phyloP scores from a whole-genome alignment of 92 coral and sea anemone species.

The Porites divaricata region DNA sequence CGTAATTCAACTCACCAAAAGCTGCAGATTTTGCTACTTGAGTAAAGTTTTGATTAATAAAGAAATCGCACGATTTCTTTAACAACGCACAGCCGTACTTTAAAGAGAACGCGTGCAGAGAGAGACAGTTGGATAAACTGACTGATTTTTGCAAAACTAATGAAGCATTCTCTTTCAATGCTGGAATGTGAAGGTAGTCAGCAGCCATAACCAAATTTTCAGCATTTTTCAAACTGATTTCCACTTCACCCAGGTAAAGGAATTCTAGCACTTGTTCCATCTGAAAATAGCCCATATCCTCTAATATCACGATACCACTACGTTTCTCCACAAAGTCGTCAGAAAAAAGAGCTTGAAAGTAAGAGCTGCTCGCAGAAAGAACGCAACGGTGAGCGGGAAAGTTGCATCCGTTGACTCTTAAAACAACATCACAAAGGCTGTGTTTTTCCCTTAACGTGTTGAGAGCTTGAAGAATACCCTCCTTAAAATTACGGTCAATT shows the following conservation, averaged over 20 bases:
- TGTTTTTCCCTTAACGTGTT: slow-evolving; percentile 12
- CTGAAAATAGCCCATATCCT: slow-evolving; percentile 34
- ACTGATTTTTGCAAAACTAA: slow-evolving; percentile 51
- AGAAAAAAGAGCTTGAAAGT: slow-evolving; percentile 72
- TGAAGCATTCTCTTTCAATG: slow-evolving; percentile 59
- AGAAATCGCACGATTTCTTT: slow-evolving; percentile 39
- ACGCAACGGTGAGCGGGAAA: slow-evolving; percentile 75
- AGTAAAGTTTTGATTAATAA: slow-evolving; percentile 61
- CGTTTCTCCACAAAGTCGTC: slow-evolving; percentile 58
- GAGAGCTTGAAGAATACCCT: slow-evolving; percentile 16
- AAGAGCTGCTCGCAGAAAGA: slow-evolving; percentile 71
- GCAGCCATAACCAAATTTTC: slow-evolving; percentile 66
- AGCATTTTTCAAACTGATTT: slow-evolving; percentile 57
- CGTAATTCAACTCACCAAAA: slow-evolving; percentile 53
- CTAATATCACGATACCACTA: slow-evolving; percentile 44
- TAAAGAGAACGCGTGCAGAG: slow-evolving; percentile 55
- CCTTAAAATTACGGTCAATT: slow-evolving; percentile 7
- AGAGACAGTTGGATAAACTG: slow-evolving; percentile 61
- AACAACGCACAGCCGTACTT: slow-evolving; percentile 59
- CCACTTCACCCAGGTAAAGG: slow-evolving; percentile 74
- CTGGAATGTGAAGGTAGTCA: slow-evolving; percentile 70
- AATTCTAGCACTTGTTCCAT: slow-evolving; percentile 58
- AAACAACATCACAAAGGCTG: slow-evolving; percentile 75
- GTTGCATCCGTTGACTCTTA: slow-evolving; percentile 56
- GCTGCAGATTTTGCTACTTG: slow-evolving; percentile 54